These are phyloP conservation scores for Tridacna gigas DNA, from an alignment of 2,888 invertebrate genomes.

Conservation along the genomic window DNA sequence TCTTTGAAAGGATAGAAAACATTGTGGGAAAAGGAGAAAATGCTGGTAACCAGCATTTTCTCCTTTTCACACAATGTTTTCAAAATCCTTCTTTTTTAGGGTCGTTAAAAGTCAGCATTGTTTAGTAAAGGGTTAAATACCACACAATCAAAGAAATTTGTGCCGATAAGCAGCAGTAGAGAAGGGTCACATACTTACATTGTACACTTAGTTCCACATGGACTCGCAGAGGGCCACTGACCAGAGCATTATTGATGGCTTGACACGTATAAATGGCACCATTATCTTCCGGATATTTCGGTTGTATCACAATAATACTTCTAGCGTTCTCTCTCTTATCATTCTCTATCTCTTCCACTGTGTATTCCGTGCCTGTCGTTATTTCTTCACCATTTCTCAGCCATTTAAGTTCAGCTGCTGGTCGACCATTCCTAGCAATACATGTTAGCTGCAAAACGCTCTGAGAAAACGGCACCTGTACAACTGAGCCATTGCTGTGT, in stretches of 20 bases:
- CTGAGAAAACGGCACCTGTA: conserved; percentile 91
- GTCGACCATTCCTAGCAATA: conserved; percentile 96
- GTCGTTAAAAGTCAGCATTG: too few relatives aligned
- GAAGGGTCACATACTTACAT: conserved; percentile 90
- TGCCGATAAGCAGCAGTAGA: too few relatives aligned
- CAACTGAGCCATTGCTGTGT: conserved; percentile 94
- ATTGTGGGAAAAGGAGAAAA: too few relatives aligned
- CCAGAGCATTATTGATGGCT: conserved; percentile 94
- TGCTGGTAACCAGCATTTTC: too few relatives aligned
- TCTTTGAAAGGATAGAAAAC: too few relatives aligned
- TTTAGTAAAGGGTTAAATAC: too few relatives aligned
- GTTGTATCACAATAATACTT: conserved; percentile 92
- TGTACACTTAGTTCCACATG: conserved; percentile 94
- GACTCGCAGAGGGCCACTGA: conserved; percentile 92
- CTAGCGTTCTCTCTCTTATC: conserved; percentile 85
- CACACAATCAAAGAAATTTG: too few relatives aligned
- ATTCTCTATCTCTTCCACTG: conserved; percentile 42
- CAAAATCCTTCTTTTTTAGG: too few relatives aligned
- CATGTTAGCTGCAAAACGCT: conserved; percentile 95
- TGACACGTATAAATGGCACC: conserved; percentile 97
- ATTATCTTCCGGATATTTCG: conserved; percentile 92
- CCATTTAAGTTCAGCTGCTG: conserved; percentile 91
- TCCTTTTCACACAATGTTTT: too few relatives aligned
- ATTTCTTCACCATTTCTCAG: conserved; percentile 96
- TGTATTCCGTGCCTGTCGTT: conserved; percentile 92